A percentile compares a stretch with the other conserved stretches of the same genome.
phyloP scores from a whole-genome alignment of 2,797 vertebrate species.

The Microchirus variegatus region DNA sequence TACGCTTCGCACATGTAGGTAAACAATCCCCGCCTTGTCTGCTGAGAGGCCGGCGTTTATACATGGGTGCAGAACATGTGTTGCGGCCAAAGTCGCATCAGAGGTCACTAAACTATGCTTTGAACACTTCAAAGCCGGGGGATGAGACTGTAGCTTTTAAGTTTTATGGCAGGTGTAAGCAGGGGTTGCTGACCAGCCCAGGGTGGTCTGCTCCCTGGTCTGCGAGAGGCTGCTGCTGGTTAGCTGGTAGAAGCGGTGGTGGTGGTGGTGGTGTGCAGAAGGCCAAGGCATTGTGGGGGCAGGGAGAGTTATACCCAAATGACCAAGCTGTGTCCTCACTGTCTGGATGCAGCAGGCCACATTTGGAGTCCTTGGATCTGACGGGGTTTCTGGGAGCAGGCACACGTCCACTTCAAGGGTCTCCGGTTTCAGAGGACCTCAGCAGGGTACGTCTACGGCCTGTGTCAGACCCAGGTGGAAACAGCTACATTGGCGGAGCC shows the following conservation, averaged over 20 bases:
- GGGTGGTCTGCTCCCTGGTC: constrained; percentile 87
- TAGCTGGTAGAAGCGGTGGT: constrained; percentile 51
- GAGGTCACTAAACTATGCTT: constrained; percentile 92
- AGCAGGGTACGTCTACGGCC: constrained; percentile 91
- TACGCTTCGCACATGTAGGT: constrained; percentile 85
- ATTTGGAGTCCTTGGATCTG: constrained; percentile 80
- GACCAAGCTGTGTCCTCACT: constrained; percentile 80
- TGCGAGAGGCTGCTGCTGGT: constrained; percentile 68
- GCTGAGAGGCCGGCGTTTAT: constrained; percentile 80
- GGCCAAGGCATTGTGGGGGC: constrained; percentile 45
- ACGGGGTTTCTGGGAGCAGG: constrained; percentile 79
- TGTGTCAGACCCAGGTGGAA: constrained; percentile 77
- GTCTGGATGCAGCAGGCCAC: constrained; percentile 85
- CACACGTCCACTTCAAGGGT: constrained; percentile 98
- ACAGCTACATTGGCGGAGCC: constrained; percentile 86
- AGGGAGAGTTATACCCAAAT: constrained; percentile 65
- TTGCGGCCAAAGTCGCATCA: constrained; percentile 89
- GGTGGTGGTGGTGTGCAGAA: constrained; percentile 50
- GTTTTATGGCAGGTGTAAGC: constrained; percentile 97
- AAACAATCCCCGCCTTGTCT: constrained; percentile 82
- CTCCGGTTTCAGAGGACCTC: constrained; percentile 97
- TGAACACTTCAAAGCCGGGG: constrained; percentile 94
- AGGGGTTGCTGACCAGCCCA: constrained; percentile 91
- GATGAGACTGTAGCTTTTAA: constrained; percentile 91
- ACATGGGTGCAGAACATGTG: constrained; percentile 88